A percentile compares a stretch with the other conserved stretches of the same genome.
Conservation (phyloP, 2,797 vertebrate species). For the Micropoecilia bifurca region DNA sequence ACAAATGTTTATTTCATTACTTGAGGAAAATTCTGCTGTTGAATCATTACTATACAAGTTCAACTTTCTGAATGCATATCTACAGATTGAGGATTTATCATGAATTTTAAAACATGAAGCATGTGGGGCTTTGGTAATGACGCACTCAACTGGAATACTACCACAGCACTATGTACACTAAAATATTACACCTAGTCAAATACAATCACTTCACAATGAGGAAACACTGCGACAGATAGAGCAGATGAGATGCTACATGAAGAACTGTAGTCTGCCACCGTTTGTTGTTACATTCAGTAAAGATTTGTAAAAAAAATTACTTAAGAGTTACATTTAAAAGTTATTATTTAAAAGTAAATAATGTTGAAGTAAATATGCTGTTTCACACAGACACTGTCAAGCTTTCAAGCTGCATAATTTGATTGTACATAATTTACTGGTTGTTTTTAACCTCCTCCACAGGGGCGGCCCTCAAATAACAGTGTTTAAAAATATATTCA, state of each 20-base stretch:
- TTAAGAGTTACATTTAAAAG: neutral
- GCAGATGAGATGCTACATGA: slow-evolving; percentile 45
- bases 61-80: slow-evolving; percentile 12
- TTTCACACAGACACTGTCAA: slow-evolving; percentile 20
- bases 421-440: neutral
- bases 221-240: slow-evolving; percentile 11
- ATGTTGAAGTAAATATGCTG: neutral
- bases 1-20: slow-evolving; percentile 1
- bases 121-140: slow-evolving; percentile 22
- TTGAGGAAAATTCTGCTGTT: slow-evolving; percentile 24
- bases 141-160: slow-evolving; percentile 48
- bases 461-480: too few relatives aligned
- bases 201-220: slow-evolving; percentile 47
- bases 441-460: too few relatives aligned
- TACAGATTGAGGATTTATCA: slow-evolving; percentile 10
- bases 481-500: neutral
- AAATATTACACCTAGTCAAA: slow-evolving; percentile 37
- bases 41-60: slow-evolving; percentile 45
- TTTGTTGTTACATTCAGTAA: slow-evolving; percentile 18
- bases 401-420: neutral
- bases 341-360: neutral
- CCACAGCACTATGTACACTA: slow-evolving; percentile 56
- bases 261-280: slow-evolving; percentile 52
- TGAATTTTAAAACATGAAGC: slow-evolving; percentile 41
- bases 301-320: neutral